Evolutionary conservation across 1,140 invertebrate genomes (phyloP).

Genomic region (Coboldia fuscipes): DNA sequence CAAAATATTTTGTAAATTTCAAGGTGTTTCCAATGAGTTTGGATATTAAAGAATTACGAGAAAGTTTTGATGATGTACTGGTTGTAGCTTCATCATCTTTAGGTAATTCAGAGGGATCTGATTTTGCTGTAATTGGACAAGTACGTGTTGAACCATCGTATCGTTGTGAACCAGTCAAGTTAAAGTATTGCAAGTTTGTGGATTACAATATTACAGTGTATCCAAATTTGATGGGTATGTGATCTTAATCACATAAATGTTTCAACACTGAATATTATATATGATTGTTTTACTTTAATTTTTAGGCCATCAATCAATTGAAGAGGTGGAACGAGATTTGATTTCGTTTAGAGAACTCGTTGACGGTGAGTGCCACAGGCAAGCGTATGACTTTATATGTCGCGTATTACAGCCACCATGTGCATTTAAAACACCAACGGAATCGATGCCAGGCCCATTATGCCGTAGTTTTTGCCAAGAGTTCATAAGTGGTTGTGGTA

Average conservation of each 20-base stretch:
- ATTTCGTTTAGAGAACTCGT: constrained; percentile 67
- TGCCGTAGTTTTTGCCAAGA: constrained; percentile 69
- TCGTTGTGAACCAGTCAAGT: constrained; percentile 38
- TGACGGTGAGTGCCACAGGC: constrained; percentile 67
- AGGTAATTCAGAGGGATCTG: constrained; percentile 8
- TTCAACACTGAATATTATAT: no score
- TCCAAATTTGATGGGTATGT: constrained; percentile 42
- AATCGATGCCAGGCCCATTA: constrained; percentile 25
- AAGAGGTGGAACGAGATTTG: constrained; percentile 49
- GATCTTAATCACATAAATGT: constrained; percentile 16
- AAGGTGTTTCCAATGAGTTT: constrained; percentile 42
- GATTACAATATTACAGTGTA: constrained; percentile 63
- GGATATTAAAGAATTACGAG: constrained; percentile 34
- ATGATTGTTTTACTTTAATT: neutral
- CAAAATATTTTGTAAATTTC: constrained; percentile 33
- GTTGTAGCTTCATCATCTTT: constrained; percentile 16
- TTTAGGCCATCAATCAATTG: constrained; percentile 31
- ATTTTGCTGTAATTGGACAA: constrained; percentile 14
- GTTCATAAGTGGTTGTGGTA: constrained; percentile 62
- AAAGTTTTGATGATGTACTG: constrained; percentile 15
- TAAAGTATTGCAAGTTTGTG: constrained; percentile 48
- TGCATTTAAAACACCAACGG: constrained; percentile 14
- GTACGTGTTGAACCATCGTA: constrained; percentile 26
- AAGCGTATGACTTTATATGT: constrained; percentile 70
- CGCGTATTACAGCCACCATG: constrained; percentile 64